A percentile compares a stretch with the other conserved stretches of the same genome.
Evolutionary conservation across 2,113 vertebrate genomes (phyloP).

Genomic region (Ctenomys sociabilis): DNA sequence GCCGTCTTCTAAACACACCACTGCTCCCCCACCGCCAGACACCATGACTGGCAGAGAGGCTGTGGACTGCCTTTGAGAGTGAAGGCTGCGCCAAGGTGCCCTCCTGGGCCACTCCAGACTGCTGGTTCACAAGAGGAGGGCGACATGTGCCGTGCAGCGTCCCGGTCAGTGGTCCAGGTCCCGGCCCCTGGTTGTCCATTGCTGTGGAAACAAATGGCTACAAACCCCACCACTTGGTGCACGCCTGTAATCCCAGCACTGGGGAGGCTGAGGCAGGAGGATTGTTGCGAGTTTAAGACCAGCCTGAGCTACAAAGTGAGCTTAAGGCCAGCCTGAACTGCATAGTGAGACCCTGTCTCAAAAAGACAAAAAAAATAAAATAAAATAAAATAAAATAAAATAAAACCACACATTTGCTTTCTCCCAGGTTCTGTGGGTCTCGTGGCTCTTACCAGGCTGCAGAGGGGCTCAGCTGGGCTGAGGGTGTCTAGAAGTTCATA

Average conservation of each 20-base stretch:
- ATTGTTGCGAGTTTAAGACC: too few relatives aligned
- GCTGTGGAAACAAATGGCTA: not conserved
- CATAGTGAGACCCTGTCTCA: too few relatives aligned
- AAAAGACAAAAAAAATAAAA: too few relatives aligned
- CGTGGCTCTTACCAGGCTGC: not conserved
- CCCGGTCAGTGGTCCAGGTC: not conserved
- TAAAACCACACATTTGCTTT: not conserved
- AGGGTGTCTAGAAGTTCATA: not conserved
- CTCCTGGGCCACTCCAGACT: not conserved
- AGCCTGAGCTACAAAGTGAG: too few relatives aligned
- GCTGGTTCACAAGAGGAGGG: accelerated
- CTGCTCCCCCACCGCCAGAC: not conserved
- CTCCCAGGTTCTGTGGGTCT: not conserved
- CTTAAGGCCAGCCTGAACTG: too few relatives aligned
- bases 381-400: too few relatives aligned
- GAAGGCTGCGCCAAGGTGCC: not conserved
- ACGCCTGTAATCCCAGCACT: too few relatives aligned
- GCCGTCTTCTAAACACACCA: not conserved
- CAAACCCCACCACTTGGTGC: not conserved
- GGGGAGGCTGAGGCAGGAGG: too few relatives aligned
- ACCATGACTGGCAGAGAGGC: not conserved
- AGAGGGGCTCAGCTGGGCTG: not conserved
- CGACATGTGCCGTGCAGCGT: not conserved
- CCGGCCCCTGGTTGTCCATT: not conserved
- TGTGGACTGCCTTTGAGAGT: not conserved